phyloP scores from a whole-genome alignment of 2,888 invertebrate species.

The Cataglyphis livida region DNA sequence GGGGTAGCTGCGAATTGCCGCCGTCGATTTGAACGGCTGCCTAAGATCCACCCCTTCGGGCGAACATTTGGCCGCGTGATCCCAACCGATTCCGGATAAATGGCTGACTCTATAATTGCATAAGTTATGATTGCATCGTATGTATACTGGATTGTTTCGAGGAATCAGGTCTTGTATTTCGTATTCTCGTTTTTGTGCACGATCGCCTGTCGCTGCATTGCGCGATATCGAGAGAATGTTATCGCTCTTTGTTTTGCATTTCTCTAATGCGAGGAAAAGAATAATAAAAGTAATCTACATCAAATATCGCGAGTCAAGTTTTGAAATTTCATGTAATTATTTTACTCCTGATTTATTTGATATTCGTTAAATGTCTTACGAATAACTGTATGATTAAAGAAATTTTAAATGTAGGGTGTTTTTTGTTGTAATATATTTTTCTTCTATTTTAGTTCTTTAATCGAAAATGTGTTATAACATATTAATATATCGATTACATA shows the following conservation, averaged over 20 bases:
- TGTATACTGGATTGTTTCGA: slow-evolving; percentile 2
- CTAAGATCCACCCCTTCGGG: slow-evolving; percentile 8
- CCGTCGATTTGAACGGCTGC: slow-evolving; percentile 50
- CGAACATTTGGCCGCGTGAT: slow-evolving; percentile 27
- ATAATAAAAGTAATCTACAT: slow-evolving; percentile 45
- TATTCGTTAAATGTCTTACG: not conserved
- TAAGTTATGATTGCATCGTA: slow-evolving; percentile 45
- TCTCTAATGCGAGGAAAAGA: slow-evolving; percentile 31
- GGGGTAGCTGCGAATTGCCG: slow-evolving; percentile 79
- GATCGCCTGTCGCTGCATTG: slow-evolving; percentile 17
- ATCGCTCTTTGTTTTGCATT: slow-evolving; percentile 11
- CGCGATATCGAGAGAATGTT: not conserved
- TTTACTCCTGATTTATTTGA: not conserved
- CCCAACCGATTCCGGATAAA: slow-evolving; percentile 33
- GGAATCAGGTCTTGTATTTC: slow-evolving; percentile 18
- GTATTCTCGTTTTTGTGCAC: slow-evolving; percentile 35
- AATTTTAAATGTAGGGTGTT: not conserved
- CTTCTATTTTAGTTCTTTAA: not conserved
- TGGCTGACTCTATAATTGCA: slow-evolving; percentile 26
- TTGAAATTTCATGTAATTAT: not conserved
- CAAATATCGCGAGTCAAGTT: not conserved
- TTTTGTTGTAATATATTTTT: not conserved
- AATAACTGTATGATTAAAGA: not conserved
- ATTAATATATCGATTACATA: not conserved
- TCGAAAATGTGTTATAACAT: not conserved